phyloP scores from a whole-genome alignment of 2,888 invertebrate genomes.

The Machimus atricapillus region DNA sequence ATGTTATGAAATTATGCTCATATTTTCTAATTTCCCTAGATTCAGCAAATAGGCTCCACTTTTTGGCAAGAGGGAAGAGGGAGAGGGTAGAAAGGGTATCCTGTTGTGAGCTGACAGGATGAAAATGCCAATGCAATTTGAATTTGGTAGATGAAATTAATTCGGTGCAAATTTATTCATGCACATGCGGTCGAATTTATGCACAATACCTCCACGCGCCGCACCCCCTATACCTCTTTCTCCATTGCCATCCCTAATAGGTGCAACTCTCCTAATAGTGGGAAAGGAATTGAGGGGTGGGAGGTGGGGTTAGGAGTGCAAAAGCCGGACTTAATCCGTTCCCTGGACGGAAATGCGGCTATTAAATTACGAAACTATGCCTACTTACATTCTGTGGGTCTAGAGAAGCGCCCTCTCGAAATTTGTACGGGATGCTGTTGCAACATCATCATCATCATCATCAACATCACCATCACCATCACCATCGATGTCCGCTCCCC shows the following conservation, averaged over 20 bases:
- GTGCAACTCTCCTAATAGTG: background rate
- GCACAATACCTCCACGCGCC: background rate
- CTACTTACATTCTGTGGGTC: background rate
- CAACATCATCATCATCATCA: background rate
- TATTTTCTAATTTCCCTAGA: too few relatives aligned
- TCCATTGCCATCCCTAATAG: too few relatives aligned
- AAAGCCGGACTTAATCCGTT: background rate
- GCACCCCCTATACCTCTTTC: too few relatives aligned
- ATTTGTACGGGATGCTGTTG: background rate
- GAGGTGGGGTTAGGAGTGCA: background rate
- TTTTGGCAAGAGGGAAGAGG: too few relatives aligned
- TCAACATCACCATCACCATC: background rate
- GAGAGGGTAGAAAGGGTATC: too few relatives aligned
- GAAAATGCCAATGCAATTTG: conserved; percentile 12
- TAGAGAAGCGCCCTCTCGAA: background rate
- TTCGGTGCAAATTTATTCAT: conserved; percentile 24
- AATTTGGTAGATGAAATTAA: background rate
- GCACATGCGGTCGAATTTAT: conserved; percentile 11
- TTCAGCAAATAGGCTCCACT: too few relatives aligned
- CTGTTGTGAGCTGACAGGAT: background rate
- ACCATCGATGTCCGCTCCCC: background rate
- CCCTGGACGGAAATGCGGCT: background rate
- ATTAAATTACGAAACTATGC: background rate
- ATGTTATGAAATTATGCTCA: too few relatives aligned
- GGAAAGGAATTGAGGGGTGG: background rate